Conservation (phyloP, 2,888 invertebrate genomes). For the Agrochola macilenta region DNA sequence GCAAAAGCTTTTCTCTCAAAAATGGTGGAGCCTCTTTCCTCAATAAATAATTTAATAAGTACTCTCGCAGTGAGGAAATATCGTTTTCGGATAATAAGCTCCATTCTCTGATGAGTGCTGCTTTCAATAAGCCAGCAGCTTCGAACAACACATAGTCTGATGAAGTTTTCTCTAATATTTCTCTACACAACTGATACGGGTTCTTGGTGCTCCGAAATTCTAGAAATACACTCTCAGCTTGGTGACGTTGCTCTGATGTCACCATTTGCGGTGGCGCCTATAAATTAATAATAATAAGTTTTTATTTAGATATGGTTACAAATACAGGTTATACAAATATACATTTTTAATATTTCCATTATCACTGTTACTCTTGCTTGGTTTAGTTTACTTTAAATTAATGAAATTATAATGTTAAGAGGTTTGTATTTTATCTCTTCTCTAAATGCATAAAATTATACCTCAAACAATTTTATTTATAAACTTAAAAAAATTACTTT, state of each 20-base stretch:
- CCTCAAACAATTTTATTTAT: neutral
- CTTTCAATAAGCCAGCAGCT: constrained; percentile 95
- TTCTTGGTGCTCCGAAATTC: constrained; percentile 95
- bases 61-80: constrained; percentile 93
- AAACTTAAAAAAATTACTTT: neutral
- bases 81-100: constrained; percentile 92
- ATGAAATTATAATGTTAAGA: no score
- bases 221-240: constrained; percentile 95
- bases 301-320: neutral
- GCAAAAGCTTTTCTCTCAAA: constrained; percentile 93
- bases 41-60: constrained; percentile 94
- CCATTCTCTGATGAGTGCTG: constrained; percentile 96
- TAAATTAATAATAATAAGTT: constrained; percentile 5
- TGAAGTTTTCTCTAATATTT: constrained; percentile 93
- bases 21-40: constrained; percentile 93
- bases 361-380: neutral
- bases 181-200: constrained; percentile 95
- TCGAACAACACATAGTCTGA: constrained; percentile 96
- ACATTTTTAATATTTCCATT: neutral
- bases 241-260: constrained; percentile 94
- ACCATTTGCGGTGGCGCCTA: constrained; percentile 95
- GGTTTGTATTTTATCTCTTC: neutral
- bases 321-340: neutral
- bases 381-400: neutral
- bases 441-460: neutral